Evolutionary conservation across 2,113 vertebrate species (phyloP).

Genomic region (Cephalopterus ornatus): DNA sequence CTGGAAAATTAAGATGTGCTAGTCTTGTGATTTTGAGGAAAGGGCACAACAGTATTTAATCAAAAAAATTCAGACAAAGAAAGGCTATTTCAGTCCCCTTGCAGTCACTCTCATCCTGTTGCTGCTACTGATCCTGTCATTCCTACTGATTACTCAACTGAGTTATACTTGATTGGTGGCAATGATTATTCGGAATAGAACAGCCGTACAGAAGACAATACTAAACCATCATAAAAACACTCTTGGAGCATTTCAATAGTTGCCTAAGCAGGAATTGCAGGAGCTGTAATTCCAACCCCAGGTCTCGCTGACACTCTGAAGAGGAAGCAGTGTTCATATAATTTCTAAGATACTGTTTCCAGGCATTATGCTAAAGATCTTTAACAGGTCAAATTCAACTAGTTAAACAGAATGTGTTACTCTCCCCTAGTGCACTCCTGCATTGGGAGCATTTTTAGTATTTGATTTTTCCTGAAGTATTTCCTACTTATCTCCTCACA

Average conservation of each 20-base stretch:
- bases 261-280: background rate
- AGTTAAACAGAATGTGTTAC: background rate
- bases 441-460: background rate
- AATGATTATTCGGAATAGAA: background rate
- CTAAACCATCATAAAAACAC: background rate
- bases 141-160: background rate
- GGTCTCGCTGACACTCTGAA: background rate
- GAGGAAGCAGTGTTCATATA: background rate
- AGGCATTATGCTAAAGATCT: background rate
- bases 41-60: background rate
- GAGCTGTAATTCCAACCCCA: background rate
- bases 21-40: background rate
- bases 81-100: background rate
- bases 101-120: background rate
- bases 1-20: background rate
- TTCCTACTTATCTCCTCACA: background rate
- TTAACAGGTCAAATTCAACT: background rate
- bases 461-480: background rate
- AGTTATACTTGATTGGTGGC: background rate
- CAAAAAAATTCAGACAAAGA: background rate
- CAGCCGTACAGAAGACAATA: background rate
- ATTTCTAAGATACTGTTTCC: background rate
- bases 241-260: background rate
- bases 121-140: background rate
- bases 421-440: background rate